Evolutionary conservation across 2,113 vertebrate genomes (phyloP), one percentile per base, ranked within the genome.

Genomic region (Loxodonta africana): DNA sequence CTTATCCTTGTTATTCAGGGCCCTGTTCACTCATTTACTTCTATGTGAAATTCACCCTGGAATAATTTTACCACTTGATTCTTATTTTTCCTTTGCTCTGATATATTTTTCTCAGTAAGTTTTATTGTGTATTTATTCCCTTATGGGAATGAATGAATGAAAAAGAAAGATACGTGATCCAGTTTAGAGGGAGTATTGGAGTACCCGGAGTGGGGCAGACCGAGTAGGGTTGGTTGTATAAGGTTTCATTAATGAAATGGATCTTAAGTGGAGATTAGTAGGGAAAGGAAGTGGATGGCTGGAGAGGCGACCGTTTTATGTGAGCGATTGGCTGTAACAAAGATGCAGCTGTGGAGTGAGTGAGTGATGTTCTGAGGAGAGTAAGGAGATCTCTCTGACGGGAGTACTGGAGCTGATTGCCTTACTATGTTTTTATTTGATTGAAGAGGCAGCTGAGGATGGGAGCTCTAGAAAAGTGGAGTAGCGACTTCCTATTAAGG

Each of bases 201-300:
- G n/a, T 25, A 8, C 30, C 76, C 26, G 48, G 83, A 33, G 83
- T 33, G 15, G 37, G 53, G 28, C 53, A 65, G 82, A 77, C 53
- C 6, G 30, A 69, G 65, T 15, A 80, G 78, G 37, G 33, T 69
- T 15, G 74, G n/a, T 81, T n/a, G 89, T 76, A 37, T 94, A 78
- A 93, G 44, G 48, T 95, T 96, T 97, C 96, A 81, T 83, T 94
- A 67, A 94, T 96, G 93, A 96, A 96, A 89, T 30, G 60, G 67
- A 93, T 94, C 96, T 83, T 83, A 96, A 97, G 93, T 96, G 93
- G 96, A 76, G 85, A 95, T 97, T 96, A 94, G 82, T 73, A 81
- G 57, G 85, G 37, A 81, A 86, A 96, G 93, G 95, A 97, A 96
- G 53, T 86, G 57, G 62, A 33, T 71, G 74, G 83, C 71, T 80